These are phyloP conservation scores for Podargus strigoides DNA, from an alignment of 2,797 vertebrate genomes.

Conservation along the genomic window DNA sequence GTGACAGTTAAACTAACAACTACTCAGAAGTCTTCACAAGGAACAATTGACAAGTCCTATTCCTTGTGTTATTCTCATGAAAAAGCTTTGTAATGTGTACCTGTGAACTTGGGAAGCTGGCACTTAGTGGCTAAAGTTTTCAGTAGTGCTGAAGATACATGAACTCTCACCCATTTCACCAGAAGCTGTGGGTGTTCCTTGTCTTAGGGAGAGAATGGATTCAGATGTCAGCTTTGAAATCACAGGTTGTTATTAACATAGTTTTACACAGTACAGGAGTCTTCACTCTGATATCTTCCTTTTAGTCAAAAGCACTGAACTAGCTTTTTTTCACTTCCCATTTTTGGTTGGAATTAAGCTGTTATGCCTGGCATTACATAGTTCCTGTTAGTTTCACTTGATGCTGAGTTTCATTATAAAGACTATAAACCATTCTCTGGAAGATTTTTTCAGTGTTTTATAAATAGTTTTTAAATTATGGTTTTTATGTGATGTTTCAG, in stretches of 20 bases:
- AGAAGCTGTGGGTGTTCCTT: neutral
- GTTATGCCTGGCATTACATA: neutral
- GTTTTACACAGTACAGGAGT: neutral
- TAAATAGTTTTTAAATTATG: neutral
- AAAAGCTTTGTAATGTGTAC: neutral
- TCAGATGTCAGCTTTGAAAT: neutral
- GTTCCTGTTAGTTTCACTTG: neutral
- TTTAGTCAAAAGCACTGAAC: neutral
- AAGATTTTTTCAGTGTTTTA: neutral
- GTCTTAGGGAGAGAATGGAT: neutral
- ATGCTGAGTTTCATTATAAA: neutral
- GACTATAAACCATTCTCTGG: neutral
- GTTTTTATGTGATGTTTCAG: slow-evolving; percentile 69
- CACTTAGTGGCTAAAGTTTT: neutral
- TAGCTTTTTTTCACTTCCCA: neutral
- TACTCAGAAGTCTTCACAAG: neutral
- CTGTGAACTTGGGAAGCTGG: neutral
- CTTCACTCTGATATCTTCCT: neutral
- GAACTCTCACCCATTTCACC: neutral
- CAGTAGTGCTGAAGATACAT: neutral
- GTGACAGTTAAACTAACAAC: neutral
- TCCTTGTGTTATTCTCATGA: neutral
- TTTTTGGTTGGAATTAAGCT: neutral
- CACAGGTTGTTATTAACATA: neutral
- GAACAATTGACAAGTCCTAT: neutral